These are phyloP conservation scores for Melanerpes formicivorus DNA, from an alignment of 2,113 vertebrate genomes.

Conservation along the genomic window DNA sequence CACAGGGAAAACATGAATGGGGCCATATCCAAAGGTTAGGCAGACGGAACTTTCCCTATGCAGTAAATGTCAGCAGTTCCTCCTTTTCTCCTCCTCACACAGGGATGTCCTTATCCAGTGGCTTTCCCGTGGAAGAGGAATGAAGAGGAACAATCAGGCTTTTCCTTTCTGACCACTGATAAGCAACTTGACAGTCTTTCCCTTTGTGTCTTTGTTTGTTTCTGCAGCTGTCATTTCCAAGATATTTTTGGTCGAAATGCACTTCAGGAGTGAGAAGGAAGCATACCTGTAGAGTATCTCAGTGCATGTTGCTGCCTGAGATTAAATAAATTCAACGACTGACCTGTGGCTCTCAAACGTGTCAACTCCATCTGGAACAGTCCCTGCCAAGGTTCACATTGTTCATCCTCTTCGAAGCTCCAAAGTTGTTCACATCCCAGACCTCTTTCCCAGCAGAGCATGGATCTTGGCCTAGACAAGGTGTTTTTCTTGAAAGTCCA, in stretches of 20 bases:
- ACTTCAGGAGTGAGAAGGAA: neutral
- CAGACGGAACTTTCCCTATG: neutral
- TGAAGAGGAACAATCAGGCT: neutral
- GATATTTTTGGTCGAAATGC: neutral
- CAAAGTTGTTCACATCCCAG: neutral
- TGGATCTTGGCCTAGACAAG: neutral
- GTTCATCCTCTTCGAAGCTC: neutral
- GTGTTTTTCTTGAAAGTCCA: neutral
- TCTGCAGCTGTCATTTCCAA: neutral
- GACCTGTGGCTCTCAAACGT: neutral
- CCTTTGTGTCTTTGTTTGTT: conserved; percentile 14
- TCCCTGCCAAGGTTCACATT: neutral
- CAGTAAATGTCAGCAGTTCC: neutral
- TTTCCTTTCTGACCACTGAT: neutral
- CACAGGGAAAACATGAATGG: neutral
- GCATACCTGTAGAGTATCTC: neutral
- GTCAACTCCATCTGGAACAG: neutral
- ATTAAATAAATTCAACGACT: neutral
- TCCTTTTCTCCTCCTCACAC: neutral
- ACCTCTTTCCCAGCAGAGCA: neutral
- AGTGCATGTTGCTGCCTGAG: neutral
- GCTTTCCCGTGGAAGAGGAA: neutral
- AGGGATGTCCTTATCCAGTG: neutral
- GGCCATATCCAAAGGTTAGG: neutral
- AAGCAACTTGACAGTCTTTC: neutral